Conservation (phyloP, 2,797 vertebrate species). For the Coregonus ussuriensis region DNA sequence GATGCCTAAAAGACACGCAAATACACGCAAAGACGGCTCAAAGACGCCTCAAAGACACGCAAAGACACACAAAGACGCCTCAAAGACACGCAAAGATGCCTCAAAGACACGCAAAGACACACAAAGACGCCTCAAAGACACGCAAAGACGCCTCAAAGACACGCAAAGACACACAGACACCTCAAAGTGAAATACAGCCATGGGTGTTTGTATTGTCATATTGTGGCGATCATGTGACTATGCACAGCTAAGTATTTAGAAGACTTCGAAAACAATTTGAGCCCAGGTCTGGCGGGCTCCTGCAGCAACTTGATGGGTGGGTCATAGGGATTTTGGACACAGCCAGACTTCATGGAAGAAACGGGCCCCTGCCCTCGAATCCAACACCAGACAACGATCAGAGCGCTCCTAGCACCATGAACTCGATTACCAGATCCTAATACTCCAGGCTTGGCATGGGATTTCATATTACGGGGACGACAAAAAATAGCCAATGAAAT, state of each 20-base stretch:
- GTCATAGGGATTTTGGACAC: constrained; percentile 22
- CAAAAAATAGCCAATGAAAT: constrained; percentile 44
- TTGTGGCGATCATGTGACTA: not conserved
- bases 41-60: too few relatives aligned
- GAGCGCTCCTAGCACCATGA: constrained; percentile 30
- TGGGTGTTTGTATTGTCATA: constrained; percentile 1
- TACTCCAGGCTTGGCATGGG: constrained; percentile 13
- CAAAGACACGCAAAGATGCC: too few relatives aligned
- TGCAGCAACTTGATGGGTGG: not conserved
- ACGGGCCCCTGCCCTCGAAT: constrained; percentile 17
- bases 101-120: too few relatives aligned
- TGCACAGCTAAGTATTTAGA: not conserved
- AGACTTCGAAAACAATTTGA: not conserved
- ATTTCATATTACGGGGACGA: constrained; percentile 26
- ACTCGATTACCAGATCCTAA: constrained; percentile 37
- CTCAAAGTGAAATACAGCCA: not conserved
- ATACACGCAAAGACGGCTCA: too few relatives aligned
- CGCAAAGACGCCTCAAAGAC: too few relatives aligned
- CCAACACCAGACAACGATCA: constrained; percentile 31
- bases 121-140: too few relatives aligned
- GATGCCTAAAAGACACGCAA: too few relatives aligned
- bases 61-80: too few relatives aligned
- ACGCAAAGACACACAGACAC: too few relatives aligned
- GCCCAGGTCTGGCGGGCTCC: not conserved
- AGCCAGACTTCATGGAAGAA: constrained; percentile 29